Conservation (phyloP, 2,888 invertebrate species). For the Spilosoma lubricipeda region DNA sequence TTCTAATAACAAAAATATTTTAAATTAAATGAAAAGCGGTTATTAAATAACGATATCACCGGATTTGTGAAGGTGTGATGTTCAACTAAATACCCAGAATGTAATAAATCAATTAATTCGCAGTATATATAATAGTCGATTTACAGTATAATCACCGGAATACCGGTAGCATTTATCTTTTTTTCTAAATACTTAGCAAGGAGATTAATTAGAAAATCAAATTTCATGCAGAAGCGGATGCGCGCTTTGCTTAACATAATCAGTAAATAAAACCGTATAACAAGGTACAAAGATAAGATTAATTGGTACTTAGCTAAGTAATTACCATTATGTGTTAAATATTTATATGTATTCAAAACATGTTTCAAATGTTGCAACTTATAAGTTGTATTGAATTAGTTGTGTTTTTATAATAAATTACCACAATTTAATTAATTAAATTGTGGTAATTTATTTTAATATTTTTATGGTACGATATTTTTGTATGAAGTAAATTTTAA, state of each 20-base stretch:
- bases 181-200: neutral
- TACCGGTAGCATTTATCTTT: constrained; percentile 1
- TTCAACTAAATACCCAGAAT: neutral
- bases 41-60: neutral
- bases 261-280: constrained; percentile 4
- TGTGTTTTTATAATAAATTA: too few species aligned
- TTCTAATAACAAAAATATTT: neutral
- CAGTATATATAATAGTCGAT: neutral
- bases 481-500: neutral
- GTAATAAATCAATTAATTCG: neutral
- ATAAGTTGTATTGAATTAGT: neutral
- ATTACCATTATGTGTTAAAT: neutral
- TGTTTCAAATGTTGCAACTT: neutral
- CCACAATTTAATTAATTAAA: too few species aligned
- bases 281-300: constrained; percentile 3
- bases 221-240: neutral
- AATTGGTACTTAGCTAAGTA: neutral
- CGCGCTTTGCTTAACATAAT: neutral
- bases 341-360: neutral
- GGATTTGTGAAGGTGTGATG: neutral
- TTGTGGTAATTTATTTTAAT: neutral
- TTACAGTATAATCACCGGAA: constrained; percentile 5
- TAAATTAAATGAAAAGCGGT: neutral
- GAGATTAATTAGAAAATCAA: neutral
- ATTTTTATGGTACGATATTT: neutral